Conservation (phyloP, 2,113 vertebrate species). For the Vanacampus margaritifer region DNA sequence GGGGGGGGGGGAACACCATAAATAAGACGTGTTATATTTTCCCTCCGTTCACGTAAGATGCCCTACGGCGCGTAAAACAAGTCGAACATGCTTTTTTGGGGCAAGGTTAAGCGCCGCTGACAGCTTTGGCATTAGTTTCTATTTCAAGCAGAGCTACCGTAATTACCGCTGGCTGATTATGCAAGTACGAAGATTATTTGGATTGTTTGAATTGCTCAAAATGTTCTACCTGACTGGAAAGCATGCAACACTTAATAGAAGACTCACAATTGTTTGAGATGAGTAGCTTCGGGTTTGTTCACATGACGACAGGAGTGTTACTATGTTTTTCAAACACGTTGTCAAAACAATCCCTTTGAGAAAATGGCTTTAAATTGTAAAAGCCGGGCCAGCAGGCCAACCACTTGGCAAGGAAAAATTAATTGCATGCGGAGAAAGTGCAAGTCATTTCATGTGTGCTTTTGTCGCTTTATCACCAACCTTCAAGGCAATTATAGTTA, state of each 20-base stretch:
- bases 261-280: background rate
- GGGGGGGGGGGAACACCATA: constrained; percentile 68
- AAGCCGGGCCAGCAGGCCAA: too few relatives aligned
- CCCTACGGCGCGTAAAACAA: constrained; percentile 67
- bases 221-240: background rate
- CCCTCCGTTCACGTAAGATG: constrained; percentile 65
- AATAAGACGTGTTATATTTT: constrained; percentile 61
- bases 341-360: background rate
- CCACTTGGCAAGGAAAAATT: too few relatives aligned
- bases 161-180: too few relatives aligned
- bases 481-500: too few relatives aligned
- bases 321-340: background rate
- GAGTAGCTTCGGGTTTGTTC: background rate
- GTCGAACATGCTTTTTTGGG: constrained; percentile 35
- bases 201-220: background rate
- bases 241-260: background rate
- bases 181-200: background rate
- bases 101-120: constrained; percentile 38
- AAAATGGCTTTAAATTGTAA: background rate
- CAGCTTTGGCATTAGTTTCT: constrained; percentile 27
- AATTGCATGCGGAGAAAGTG: too few relatives aligned
- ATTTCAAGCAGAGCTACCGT: background rate
- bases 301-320: too few relatives aligned
- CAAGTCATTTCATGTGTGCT: too few relatives aligned
- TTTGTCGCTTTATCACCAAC: too few relatives aligned